Evolutionary conservation across 2,888 invertebrate genomes (phyloP), one percentile per base, ranked within the genome.

Genomic region (Stenolophus ochropezus): DNA sequence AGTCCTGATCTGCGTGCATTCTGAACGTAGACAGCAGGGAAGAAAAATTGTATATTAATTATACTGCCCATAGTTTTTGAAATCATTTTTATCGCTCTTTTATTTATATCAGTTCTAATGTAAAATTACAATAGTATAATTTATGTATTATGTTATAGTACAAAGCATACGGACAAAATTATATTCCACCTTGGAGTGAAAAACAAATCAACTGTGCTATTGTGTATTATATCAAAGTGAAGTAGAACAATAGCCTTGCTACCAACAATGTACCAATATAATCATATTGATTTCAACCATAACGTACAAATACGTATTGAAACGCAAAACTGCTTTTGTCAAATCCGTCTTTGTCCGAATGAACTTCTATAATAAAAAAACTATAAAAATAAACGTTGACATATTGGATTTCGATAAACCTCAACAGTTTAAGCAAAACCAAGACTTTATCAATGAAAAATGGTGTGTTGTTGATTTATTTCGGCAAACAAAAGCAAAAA

Each of bases 241-340:
- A 56, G 11, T 20, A 56, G 20, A 42, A 53, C 20, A 53, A 53
- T 16, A 53, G 18, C 16, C 2, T 53, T 18, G 51, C 6, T 16
- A 14, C 20, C 51, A 14, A 53, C 51, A 53, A 16, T 56, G 20
- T 56, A 56, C 56, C 8, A 20, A 56, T 11, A 56, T 56, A 56
- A 16, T 20, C 11, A 21, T 21, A 8, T 6, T 20, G 20, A 56
- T 56, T 20, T 18, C 11, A 56, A 56, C 18, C 21, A 51, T 51
- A 56, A 56, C 8, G 20, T 20, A 21, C 56, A 20, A 56, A 11
- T 20, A 6, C 56, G 20, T 8, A 8, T 56, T 56, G 21, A 21
- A 56, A 20, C 20, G 11, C 20, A 21, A 56, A 56, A 56, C 56
- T 56, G 56, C 56, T 56, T 18, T 56, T 56, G 56, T 56, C 11